Evolutionary conservation across 2,797 vertebrate genomes (phyloP).

Genomic region (Sternarchorhynchus goeldii): DNA sequence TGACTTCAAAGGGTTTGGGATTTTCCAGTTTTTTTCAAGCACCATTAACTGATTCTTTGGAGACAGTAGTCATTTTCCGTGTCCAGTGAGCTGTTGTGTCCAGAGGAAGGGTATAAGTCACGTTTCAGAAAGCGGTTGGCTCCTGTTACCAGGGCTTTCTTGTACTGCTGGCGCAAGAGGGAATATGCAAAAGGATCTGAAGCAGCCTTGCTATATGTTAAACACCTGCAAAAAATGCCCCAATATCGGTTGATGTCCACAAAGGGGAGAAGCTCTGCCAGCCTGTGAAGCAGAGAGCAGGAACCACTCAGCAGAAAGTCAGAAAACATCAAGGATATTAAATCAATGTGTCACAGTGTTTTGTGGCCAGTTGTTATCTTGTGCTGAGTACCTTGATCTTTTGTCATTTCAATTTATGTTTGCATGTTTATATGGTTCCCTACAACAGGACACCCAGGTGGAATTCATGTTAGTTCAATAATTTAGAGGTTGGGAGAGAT

Average conservation of each 20-base stretch:
- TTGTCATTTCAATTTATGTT: too few species aligned
- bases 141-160: conserved; percentile 80
- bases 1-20: conserved; percentile 57
- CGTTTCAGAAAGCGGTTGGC: conserved; percentile 82
- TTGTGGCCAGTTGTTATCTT: too few species aligned
- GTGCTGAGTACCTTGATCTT: too few species aligned
- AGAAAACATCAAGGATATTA: not conserved
- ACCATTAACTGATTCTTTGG: conserved; percentile 78
- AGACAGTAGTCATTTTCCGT: conserved; percentile 86
- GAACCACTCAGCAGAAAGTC: not conserved
- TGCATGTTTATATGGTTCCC: too few species aligned
- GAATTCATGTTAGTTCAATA: too few species aligned
- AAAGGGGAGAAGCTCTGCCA: conserved; percentile 82
- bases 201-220: conserved; percentile 86
- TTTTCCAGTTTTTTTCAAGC: conserved; percentile 42
- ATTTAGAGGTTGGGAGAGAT: too few species aligned
- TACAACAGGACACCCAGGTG: too few species aligned
- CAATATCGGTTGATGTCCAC: conserved; percentile 84
- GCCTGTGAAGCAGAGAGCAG: conserved; percentile 66
- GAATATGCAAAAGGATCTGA: conserved; percentile 85
- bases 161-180: conserved; percentile 84
- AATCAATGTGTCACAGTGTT: not conserved
- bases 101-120: conserved; percentile 83
- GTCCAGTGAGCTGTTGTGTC: conserved; percentile 84
- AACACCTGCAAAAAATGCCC: conserved; percentile 88